A percentile compares a stretch with the other conserved stretches of the same genome.
Evolutionary conservation across 2,888 invertebrate genomes (phyloP).

Genomic region (Panopea generosa): DNA sequence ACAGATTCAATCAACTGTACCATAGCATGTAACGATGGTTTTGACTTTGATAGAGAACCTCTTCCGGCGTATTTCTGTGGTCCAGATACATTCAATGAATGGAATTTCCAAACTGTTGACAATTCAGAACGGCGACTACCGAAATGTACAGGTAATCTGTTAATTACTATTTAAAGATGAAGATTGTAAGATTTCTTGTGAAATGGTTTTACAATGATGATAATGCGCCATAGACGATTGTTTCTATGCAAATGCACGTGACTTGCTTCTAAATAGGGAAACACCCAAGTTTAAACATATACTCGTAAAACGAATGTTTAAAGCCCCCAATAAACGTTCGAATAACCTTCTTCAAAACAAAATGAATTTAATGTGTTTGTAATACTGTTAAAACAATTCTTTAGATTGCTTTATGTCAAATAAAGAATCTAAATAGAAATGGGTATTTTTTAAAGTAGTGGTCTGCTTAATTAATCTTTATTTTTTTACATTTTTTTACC

Average conservation of each 20-base stretch:
- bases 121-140: conserved; percentile 35
- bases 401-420: no score
- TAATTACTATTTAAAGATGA: no score
- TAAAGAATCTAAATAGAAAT: no score
- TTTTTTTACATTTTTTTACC: no score
- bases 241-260: background rate
- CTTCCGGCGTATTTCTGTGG: conserved; percentile 39
- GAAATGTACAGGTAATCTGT: conserved; percentile 38
- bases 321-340: background rate
- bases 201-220: no score
- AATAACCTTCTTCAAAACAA: background rate
- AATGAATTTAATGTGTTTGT: background rate
- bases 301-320: background rate
- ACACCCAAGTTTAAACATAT: no score
- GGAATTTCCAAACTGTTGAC: conserved; percentile 50
- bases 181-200: background rate
- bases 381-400: background rate
- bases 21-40: conserved; percentile 34
- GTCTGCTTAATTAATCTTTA: no score
- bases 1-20: conserved; percentile 40
- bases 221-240: background rate
- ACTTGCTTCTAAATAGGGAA: background rate
- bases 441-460: no score
- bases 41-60: conserved; percentile 44
- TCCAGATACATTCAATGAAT: conserved; percentile 36